Conservation (phyloP, 30 jellyfish, hydroid and myxozoan genomes). For the Hydra vulgaris region DNA sequence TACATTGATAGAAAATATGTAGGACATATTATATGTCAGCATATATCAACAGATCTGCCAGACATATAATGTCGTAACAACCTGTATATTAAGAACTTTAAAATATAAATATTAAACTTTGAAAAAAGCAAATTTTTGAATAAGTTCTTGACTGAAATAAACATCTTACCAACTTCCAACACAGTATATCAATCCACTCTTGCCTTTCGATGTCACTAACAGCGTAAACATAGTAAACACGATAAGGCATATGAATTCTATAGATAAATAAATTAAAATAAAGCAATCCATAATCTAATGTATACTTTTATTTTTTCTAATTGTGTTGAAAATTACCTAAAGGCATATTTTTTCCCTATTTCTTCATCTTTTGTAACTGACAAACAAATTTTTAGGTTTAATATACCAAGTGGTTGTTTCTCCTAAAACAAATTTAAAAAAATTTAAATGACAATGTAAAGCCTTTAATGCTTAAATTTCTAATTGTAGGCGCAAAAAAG, state of each 20-base stretch:
- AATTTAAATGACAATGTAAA: neutral
- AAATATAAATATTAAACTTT: too few species aligned
- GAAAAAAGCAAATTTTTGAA: too few species aligned
- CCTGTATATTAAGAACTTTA: too few species aligned
- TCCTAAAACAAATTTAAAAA: conserved; percentile 33
- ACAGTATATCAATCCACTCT: conserved; percentile 59
- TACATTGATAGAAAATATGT: too few species aligned
- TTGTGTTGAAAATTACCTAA: too few species aligned
- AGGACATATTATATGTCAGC: too few species aligned
- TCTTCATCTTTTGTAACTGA: conserved; percentile 54
- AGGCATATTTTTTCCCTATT: conserved; percentile 47
- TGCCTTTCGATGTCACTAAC: conserved; percentile 55
- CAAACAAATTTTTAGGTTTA: conserved; percentile 60
- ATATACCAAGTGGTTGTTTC: conserved; percentile 57
- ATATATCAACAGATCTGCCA: too few species aligned
- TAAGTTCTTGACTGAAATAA: too few species aligned
- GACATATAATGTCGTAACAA: too few species aligned
- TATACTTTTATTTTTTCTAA: too few species aligned
- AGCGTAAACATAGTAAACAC: conserved; percentile 53
- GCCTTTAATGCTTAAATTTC: too few species aligned
- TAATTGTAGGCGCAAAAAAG: too few species aligned
- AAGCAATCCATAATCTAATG: neutral
- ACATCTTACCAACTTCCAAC: conserved; percentile 70
- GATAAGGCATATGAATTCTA: conserved; percentile 61
- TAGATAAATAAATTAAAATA: neutral